Conservation (phyloP, 2,113 vertebrate species). For the Actinemys pallida region DNA sequence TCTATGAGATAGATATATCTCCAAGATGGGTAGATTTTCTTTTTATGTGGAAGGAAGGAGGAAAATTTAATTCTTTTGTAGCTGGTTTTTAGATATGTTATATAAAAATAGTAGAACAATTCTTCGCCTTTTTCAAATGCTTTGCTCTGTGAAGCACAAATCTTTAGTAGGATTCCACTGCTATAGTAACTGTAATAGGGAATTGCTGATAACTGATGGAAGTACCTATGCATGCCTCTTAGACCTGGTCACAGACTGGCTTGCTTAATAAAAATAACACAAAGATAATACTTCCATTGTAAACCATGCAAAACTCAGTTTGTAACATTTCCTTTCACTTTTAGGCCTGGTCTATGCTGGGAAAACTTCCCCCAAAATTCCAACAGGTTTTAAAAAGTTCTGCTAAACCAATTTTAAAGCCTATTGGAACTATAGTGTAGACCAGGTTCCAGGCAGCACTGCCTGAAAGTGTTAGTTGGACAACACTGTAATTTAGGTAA, state of each 20-base stretch:
- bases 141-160: neutral
- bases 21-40: neutral
- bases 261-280: conserved; percentile 18
- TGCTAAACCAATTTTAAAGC: neutral
- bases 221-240: neutral
- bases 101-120: neutral
- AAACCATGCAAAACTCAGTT: neutral
- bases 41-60: neutral
- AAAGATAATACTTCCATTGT: neutral
- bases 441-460: neutral
- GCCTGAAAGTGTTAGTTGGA: neutral
- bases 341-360: neutral
- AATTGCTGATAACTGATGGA: neutral
- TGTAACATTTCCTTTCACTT: neutral
- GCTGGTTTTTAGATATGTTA: neutral
- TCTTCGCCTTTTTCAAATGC: neutral
- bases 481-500: neutral
- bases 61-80: neutral
- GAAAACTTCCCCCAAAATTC: neutral
- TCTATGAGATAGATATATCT: too few relatives aligned
- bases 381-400: neutral
- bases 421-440: neutral
- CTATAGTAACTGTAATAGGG: neutral
- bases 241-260: neutral
- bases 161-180: neutral